Evolutionary conservation across 2,797 vertebrate species (phyloP), one percentile per base, ranked within the genome.

Genomic region (Chelonia mydas): DNA sequence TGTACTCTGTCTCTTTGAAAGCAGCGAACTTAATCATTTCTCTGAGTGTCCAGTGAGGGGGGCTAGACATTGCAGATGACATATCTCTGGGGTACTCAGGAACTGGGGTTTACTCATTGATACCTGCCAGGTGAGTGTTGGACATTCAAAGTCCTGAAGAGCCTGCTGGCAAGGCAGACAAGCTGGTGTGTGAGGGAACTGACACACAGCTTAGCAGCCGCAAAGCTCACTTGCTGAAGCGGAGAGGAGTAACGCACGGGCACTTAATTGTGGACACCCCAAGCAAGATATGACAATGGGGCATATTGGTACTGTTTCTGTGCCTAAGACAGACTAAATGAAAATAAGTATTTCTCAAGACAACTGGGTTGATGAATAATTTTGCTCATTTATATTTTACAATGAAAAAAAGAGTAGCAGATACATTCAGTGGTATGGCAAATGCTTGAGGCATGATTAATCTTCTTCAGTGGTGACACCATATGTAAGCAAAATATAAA

Each of bases 401-500:
- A 2, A 37, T 5, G 84, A 65, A 65, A 51, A 74, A 10, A 12
- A 28, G 50, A 68, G 41, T 1, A 51, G 9, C 76, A 51, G 5
- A 76, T 54, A 11, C 49, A 0, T 55, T 37, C 61, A 16, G 49
- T 6, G 7, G 9, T 0, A n/a, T 0, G 12, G 49, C 49, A 76
- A 57, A 51, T 17, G 12, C 50, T 81, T 77, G 50, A 23, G 45
- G 11, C 47, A 4, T 0, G 6, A 50, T 37, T 23, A 12, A 68
- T 17, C 50, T 59, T n/a, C 49, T 31, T 47, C 61, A 13, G 23
- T 1, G 61, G 2, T 0, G 1, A 65, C 11, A 28, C 45, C 27
- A 2, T 0, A 6, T 15, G 27, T 37, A 3, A 27, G 53, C 47
- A 65, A 54, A 4, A 28, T 12, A 3, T 5, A 41, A 23, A 28